Base-by-base conservation (phyloP, 2,888 invertebrate species). In the Tachina fera region DNA sequence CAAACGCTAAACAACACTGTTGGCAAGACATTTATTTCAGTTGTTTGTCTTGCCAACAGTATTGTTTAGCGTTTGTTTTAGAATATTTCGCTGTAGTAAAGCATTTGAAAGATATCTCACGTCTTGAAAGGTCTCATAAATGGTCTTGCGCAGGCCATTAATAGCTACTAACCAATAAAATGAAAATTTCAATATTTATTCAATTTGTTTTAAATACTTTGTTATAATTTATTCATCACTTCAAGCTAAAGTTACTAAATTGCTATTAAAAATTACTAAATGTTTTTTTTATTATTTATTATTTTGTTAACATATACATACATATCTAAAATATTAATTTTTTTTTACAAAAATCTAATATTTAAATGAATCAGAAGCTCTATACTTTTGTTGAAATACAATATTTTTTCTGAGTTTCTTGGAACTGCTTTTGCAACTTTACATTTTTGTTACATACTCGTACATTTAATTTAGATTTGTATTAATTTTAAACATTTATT, bases 211-310 rank as follows among this genome's bases (percentile, higher is more conserved):
- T 67, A 72, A 56, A 80, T 80, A 67, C 16, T 72, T 67, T 68
- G 53, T 70, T 19, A 31, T n/a, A 60, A 53, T 81, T 81, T 81
- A 81, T 81, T 81, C 51, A 68, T 74, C 81, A 68, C 75, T 75
- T 81, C 51, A 75, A 75, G 74, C 68, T 68, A 81, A 81, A 81
- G 39, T 67, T 75, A 68, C 72, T 68, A 75, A 75, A 68, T 81
- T 60, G 39, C 47, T 58, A 16, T 11, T 51, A 49, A 68, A 43
- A 22, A 56, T 65, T 65, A 51, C 45, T 56, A 41, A 65, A 56
- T 56, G 2, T 31, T 31, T 31, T 6, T 31, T 65, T 41, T 49
- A 58, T 13, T 47, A 39, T 60, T n/a, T 60, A 10, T 41, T 19
- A 47, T 47, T 71, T 43, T 3, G 45, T 53, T 63, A 63, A 61